Base-by-base conservation (phyloP, 2,888 invertebrate species). In the Nephrotoma appendiculata region DNA sequence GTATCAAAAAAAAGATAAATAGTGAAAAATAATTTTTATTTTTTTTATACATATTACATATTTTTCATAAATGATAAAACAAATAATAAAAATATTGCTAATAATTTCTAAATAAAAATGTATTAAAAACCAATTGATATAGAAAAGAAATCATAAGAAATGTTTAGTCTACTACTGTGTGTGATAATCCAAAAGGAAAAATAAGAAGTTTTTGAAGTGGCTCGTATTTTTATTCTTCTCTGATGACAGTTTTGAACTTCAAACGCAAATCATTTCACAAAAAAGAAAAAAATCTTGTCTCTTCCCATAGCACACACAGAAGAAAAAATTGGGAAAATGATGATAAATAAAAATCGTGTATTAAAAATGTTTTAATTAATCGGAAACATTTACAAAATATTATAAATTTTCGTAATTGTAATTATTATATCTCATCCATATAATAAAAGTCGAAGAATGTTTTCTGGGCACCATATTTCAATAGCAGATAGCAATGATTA, bases 401-500 rank as follows among this genome's bases (percentile, higher is more conserved):
- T 31, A 31, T 15, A 71, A 31, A 19, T 9, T 31, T 71, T 31
- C 71, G 31, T 31, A 31, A 6, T 48, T 48, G 7, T 71, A 71
- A 1, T 71, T 31, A 31, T 31, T 31, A 31, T 31, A 31, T 31
- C 31, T 31, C 31, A 71, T 71, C 52, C 52, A 42, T 85, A n/a
- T 57, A 87, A 71, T 31, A 71, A 52, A 71, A 71, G 9, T 31
- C 71, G 31, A 48, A 87, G 5, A 87, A 88, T 88, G 88, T 88
- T 88, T 87, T 88, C 88, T 57, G 88, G 88, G 9, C 88, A 88
- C 83, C 87, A 88, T 86, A 87, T 87, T 86, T 86, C 86, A 43
- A 88, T 88, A 12, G 87, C 87, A 57, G 88, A 88, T 87, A 87
- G 87, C 7, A 88, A 88, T 88, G 91, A 91, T 44, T 91, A 91